A percentile compares a stretch with the other conserved stretches of the same genome.
Conservation (phyloP, 1,140 invertebrate genomes). For the Diachasma alloeum region DNA sequence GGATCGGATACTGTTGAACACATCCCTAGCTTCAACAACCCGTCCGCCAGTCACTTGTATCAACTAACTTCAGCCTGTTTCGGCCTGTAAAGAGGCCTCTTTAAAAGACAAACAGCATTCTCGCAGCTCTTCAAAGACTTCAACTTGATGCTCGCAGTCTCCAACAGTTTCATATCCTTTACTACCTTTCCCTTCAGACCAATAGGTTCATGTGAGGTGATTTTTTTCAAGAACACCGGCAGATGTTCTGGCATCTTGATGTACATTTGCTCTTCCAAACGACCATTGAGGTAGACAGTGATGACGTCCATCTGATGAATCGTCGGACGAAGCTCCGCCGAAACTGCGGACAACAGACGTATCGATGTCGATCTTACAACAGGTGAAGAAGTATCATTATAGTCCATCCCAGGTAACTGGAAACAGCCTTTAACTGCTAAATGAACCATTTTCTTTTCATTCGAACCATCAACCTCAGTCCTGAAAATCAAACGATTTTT, state of each 20-base stretch:
- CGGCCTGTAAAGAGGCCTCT: conserved; percentile 29
- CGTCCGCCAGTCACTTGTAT: neutral
- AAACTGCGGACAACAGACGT: conserved; percentile 49
- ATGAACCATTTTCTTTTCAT: conserved; percentile 44
- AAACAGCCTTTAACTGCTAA: conserved; percentile 52
- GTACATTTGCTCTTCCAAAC: conserved; percentile 55
- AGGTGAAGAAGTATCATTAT: conserved; percentile 51
- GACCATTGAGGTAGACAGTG: conserved; percentile 59
- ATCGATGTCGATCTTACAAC: conserved; percentile 46
- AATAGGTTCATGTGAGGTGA: neutral
- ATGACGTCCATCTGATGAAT: conserved; percentile 51
- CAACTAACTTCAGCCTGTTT: conserved; percentile 16
- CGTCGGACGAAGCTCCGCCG: conserved; percentile 34
- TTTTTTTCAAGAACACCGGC: neutral
- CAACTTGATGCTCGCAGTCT: neutral
- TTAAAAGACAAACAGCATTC: conserved; percentile 12
- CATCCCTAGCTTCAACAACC: neutral
- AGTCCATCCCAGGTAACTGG: conserved; percentile 55
- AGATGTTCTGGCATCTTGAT: conserved; percentile 54
- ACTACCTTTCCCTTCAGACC: neutral
- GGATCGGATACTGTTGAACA: neutral
- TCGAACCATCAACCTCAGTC: neutral
- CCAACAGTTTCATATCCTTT: neutral
- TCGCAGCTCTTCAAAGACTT: neutral
- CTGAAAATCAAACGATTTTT: conserved; percentile 21